Evolutionary conservation across 2,797 vertebrate species (phyloP).

Genomic region (Gymnothorax javanicus): DNA sequence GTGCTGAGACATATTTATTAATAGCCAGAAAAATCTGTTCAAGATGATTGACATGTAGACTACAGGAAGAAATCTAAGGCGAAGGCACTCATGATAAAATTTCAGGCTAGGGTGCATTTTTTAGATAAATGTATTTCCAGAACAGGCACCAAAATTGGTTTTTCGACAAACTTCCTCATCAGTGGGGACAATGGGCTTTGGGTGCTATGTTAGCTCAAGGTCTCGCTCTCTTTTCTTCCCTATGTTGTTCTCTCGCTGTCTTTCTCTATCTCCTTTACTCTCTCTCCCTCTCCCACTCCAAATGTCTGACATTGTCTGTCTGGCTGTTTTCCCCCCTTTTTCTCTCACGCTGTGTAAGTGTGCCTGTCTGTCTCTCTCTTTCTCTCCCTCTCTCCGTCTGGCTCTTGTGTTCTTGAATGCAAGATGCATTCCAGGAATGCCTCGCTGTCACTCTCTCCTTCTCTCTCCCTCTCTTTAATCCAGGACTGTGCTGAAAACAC

Average conservation of each 20-base stretch:
- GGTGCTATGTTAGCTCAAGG: neutral
- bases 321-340: neutral
- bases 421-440: constrained; percentile 66
- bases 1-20: neutral
- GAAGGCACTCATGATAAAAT: neutral
- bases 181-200: neutral
- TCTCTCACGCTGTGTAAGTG: neutral
- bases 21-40: neutral
- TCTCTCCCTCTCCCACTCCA: neutral
- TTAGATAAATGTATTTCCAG: neutral
- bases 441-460: constrained; percentile 53
- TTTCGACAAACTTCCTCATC: neutral
- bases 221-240: neutral
- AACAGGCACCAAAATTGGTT: neutral
- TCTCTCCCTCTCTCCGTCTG: constrained; percentile 5
- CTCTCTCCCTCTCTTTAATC: constrained; percentile 41
- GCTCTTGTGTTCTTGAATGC: constrained; percentile 35
- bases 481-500: constrained; percentile 54
- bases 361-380: neutral
- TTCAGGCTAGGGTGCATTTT: neutral
- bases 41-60: neutral
- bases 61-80: neutral
- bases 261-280: neutral
- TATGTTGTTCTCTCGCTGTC: neutral
- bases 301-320: constrained; percentile 1